Evolutionary conservation across 92 coral and sea anemone genomes (phyloP), one percentile per base, ranked within the genome.

Genomic region (Porites cylindrica): DNA sequence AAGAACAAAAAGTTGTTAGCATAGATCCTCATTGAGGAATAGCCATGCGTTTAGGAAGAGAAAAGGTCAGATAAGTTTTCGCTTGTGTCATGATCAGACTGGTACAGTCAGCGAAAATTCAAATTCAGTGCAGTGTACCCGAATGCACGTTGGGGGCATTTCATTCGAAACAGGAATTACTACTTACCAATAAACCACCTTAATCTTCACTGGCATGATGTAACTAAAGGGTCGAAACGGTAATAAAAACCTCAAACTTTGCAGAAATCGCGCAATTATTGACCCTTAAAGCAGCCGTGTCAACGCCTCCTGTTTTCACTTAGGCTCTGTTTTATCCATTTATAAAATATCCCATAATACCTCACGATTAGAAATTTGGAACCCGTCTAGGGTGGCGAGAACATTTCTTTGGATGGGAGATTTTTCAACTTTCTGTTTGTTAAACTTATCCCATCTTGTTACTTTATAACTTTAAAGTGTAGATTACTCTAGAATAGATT

Each of bases 111-210:
- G 47, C 47, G 47, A 38, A 38, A 38, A 0, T 38, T 38, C 47
- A 4, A 38, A 38, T 29, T 29, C 32, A 29, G 32, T 29, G 32
- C 32, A 29, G 32, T 2, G 32, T 2, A 5, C 47, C 47, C 6
- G 47, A 38, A 38, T 38, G 47, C 47, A 38, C 6, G 47, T 38
- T 38, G 47, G 5, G 47, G 47, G 47, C 47, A 38, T 38, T 29
- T 38, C 47, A 38, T 38, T 24, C 16, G 52, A 51, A 16, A 6
- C 26, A 18, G 10, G 18, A 70, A 71, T 43, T 60, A 13, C 14
- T 29, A 51, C 92, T 83, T 77, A 88, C 92, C 92, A 88, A 79
- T 88, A 88, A 59, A 76, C 65, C 17, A 88, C 61, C 67, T 13
- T 56, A 29, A 80, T 14, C 66, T 78, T 84, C 24, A 89, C 92